phyloP scores from a whole-genome alignment of 2,888 invertebrate genomes.

The Acholoe squamosa region DNA sequence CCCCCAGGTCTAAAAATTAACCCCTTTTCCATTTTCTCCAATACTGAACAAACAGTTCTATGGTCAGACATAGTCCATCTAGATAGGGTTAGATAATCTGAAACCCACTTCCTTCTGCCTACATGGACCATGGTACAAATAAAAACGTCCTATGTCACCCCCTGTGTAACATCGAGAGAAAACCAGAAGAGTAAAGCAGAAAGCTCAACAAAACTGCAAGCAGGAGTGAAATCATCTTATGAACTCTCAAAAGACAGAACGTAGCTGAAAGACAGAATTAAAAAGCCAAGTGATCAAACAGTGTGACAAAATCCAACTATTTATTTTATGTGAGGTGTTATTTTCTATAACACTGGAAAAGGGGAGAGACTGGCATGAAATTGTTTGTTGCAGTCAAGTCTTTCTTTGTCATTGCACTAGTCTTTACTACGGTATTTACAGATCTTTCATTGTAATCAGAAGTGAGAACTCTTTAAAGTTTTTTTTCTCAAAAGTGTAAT shows the following conservation, averaged over 20 bases:
- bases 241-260: not conserved
- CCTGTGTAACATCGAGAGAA: slow-evolving; percentile 11
- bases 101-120: not conserved
- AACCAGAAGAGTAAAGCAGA: not conserved
- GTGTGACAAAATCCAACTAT: not conserved
- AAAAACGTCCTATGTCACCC: not conserved
- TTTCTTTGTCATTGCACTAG: no score
- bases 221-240: not conserved
- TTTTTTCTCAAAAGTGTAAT: no score
- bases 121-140: not conserved
- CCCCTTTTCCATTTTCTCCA: no score
- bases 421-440: no score
- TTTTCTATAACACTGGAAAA: not conserved
- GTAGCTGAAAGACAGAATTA: slow-evolving; percentile 27
- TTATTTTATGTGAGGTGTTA: not conserved
- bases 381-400: no score
- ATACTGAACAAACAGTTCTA: no score
- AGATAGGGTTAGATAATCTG: no score
- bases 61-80: no score
- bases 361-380: no score
- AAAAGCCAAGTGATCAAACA: slow-evolving; percentile 25
- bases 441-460: no score
- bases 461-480: no score
- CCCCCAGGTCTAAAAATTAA: no score
- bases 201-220: slow-evolving; percentile 44